Conservation (phyloP, 2,797 vertebrate species). For the Tenualosa ilisha region DNA sequence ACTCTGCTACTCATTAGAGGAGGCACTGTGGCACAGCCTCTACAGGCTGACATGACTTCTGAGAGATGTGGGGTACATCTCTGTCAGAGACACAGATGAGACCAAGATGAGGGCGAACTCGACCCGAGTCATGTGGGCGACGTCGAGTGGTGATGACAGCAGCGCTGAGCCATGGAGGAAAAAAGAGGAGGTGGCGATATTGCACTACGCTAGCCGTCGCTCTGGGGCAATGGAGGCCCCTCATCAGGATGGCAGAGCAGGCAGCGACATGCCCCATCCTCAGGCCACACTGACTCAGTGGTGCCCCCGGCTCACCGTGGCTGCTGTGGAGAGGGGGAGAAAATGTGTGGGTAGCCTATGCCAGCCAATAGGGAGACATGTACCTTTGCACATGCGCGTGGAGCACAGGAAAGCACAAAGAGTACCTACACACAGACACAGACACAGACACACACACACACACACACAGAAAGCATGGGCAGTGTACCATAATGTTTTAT, state of each 20-base stretch:
- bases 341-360: neutral
- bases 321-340: neutral
- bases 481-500: no score
- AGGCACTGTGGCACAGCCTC: neutral
- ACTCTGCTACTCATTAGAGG: neutral
- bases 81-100: no score
- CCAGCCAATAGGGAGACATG: neutral
- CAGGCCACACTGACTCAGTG: conserved; percentile 3
- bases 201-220: neutral
- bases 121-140: neutral
- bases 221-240: neutral
- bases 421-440: no score
- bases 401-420: no score
- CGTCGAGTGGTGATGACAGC: neutral
- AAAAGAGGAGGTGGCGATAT: neutral
- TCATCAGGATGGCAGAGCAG: neutral
- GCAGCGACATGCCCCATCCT: neutral
- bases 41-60: neutral
- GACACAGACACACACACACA: neutral
- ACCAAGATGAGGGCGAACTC: neutral
- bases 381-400: no score
- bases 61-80: neutral
- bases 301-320: neutral
- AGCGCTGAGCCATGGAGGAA: neutral
- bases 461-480: neutral